Percentiles rank a stretch among this genome's conserved stretches.
phyloP scores from a whole-genome alignment of 2,888 invertebrate genomes.

The Limenitis camilla region DNA sequence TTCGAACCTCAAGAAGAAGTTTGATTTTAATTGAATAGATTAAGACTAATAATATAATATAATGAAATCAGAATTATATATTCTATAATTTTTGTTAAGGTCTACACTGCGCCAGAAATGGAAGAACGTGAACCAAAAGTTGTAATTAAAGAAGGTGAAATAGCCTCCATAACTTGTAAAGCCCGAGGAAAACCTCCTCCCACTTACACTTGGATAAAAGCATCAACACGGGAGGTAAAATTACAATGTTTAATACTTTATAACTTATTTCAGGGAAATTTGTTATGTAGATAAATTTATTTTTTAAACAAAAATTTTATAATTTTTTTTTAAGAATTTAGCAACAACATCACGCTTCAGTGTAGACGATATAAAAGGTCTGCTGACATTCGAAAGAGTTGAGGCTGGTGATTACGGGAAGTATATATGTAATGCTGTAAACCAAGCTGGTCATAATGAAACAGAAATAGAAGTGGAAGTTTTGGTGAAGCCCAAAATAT shows the following conservation, averaged over 20 bases:
- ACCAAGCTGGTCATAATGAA: slow-evolving; percentile 83
- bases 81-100: slow-evolving; percentile 53
- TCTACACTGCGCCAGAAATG: slow-evolving; percentile 84
- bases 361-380: slow-evolving; percentile 81
- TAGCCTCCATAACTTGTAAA: slow-evolving; percentile 82
- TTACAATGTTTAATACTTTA: slow-evolving; percentile 1
- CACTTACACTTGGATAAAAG: slow-evolving; percentile 87
- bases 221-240: slow-evolving; percentile 76
- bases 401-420: slow-evolving; percentile 85
- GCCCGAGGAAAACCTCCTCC: slow-evolving; percentile 91
- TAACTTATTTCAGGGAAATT: not conserved
- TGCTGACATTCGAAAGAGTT: slow-evolving; percentile 82
- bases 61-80: slow-evolving; percentile 5
- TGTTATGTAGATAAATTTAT: not conserved
- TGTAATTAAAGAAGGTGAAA: slow-evolving; percentile 87
- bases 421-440: slow-evolving; percentile 87
- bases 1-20: no score
- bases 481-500: slow-evolving; percentile 86
- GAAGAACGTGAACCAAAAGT: slow-evolving; percentile 74
- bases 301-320: no score
- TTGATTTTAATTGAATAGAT: no score
- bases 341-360: slow-evolving; percentile 76
- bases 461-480: slow-evolving; percentile 80
- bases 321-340: slow-evolving; percentile 74
- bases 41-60: no score